Evolutionary conservation across 1,140 invertebrate species (phyloP).

Genomic region (Drosophila mauritiana): DNA sequence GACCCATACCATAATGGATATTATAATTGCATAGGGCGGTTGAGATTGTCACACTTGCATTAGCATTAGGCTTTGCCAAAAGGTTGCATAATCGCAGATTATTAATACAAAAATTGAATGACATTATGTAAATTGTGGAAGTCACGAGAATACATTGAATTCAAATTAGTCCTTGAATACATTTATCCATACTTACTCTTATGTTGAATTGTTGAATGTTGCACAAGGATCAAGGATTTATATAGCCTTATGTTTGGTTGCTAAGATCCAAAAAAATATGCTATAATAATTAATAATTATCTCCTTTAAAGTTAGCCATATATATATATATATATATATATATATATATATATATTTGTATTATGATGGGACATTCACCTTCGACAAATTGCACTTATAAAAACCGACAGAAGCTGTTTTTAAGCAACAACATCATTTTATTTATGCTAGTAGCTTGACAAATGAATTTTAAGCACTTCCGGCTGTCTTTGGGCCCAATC

Average conservation of each 20-base stretch:
- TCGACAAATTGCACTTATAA: too few relatives aligned
- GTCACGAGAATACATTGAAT: neutral
- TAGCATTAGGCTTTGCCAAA: constrained; percentile 3
- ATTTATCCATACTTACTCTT: too few relatives aligned
- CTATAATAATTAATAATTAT: too few relatives aligned
- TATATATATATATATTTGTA: too few relatives aligned
- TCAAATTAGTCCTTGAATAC: neutral
- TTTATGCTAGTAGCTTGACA: constrained; percentile 35
- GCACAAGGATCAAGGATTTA: too few relatives aligned
- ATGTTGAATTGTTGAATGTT: too few relatives aligned
- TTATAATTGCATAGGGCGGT: constrained; percentile 25
- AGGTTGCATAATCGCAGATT: constrained; percentile 6
- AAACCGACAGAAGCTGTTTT: constrained; percentile 5
- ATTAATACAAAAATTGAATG: constrained; percentile 2
- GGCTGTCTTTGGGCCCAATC: constrained; percentile 24
- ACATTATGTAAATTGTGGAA: neutral
- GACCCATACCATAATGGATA: constrained; percentile 25
- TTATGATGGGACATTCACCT: neutral
- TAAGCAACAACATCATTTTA: constrained; percentile 14
- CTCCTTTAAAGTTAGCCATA: too few relatives aligned
- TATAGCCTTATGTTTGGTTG: too few relatives aligned
- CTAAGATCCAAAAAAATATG: too few relatives aligned
- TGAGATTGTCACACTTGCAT: neutral
- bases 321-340: too few relatives aligned
- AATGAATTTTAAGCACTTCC: constrained; percentile 32